A percentile compares a stretch with the other conserved stretches of the same genome.
Evolutionary conservation across 1,140 invertebrate genomes (phyloP).

Genomic region (Aphidius gifuensis): DNA sequence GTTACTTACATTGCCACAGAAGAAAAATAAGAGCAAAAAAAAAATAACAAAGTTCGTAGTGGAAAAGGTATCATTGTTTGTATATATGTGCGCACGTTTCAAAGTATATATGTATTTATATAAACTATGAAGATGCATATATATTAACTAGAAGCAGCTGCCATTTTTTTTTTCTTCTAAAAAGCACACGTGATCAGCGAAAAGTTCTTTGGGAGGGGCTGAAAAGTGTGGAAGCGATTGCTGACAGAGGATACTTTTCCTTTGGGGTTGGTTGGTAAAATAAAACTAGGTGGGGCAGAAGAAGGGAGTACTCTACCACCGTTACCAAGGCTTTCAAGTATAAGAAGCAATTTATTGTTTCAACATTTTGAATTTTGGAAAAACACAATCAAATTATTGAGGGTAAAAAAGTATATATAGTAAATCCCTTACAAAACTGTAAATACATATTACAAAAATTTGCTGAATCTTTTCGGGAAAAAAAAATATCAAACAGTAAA

Average conservation of each 20-base stretch:
- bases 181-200: slow-evolving; percentile 1
- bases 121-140: too few relatives aligned
- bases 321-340: slow-evolving; percentile 3
- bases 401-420: too few relatives aligned
- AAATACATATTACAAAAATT: too few relatives aligned
- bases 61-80: too few relatives aligned
- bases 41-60: background rate
- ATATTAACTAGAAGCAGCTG: slow-evolving; percentile 34
- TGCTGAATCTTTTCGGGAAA: too few relatives aligned
- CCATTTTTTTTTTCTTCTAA: slow-evolving; percentile 50
- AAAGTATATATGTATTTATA: too few relatives aligned
- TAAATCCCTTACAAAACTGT: too few relatives aligned
- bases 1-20: background rate
- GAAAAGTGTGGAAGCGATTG: slow-evolving; percentile 34
- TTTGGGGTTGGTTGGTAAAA: slow-evolving; percentile 10
- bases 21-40: background rate
- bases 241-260: slow-evolving; percentile 49
- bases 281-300: background rate
- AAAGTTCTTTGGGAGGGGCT: slow-evolving; percentile 1
- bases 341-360: slow-evolving; percentile 51
- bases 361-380: slow-evolving; percentile 15
- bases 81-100: too few relatives aligned
- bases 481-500: too few relatives aligned
- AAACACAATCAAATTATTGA: too few relatives aligned
- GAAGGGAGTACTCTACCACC: background rate